Base-by-base conservation (phyloP, 2,888 invertebrate species). In the Synanthedon andrenaeformis region DNA sequence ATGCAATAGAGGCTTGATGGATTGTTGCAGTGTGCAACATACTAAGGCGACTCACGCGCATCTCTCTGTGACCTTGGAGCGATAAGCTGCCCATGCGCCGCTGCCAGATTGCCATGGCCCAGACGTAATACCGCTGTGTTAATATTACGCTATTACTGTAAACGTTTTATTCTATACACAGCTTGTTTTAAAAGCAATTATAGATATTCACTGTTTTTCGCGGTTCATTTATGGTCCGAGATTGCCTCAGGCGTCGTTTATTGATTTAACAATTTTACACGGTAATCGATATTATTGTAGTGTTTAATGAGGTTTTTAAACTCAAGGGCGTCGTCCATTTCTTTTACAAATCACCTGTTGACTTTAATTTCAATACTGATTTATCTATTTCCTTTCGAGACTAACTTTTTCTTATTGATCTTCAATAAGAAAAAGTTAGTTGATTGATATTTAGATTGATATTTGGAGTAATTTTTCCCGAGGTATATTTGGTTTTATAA, bases 21-120 rank as follows among this genome's bases (percentile, higher is more conserved):
- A 45, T 35, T 35, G 35, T 35, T 35, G 45, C 45, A 13, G 45
- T 12, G 13, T 45, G 14, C 45, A 45, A 45, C 35, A 35, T 10
- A 35, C 6, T 49, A 50, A 55, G 52, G 54, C 62, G 54, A 59
- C 60, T 63, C 58, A 59, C 63, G 65, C 62, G 61, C 68, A 64
- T 66, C 66, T 60, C 54, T 55, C 54, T 57, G 58, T 57, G 66
- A 65, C 73, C 72, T 76, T 73, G 74, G 58, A 50, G 65, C 61
- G 68, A 69, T 70, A 70, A 63, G 8, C 35, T 58, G 59, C 57
- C 35, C 35, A 17, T 55, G 58, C 59, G 58, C 51, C 55, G 13
- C 49, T 51, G 48, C 54, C 52, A 58, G 60, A 65, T 68, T 63
- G 60, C 62, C 41, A 41, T 42, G 45, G 59, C 51, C 55, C 56